phyloP scores from a whole-genome alignment of 2,888 invertebrate genomes.

The Diarsia mendica region DNA sequence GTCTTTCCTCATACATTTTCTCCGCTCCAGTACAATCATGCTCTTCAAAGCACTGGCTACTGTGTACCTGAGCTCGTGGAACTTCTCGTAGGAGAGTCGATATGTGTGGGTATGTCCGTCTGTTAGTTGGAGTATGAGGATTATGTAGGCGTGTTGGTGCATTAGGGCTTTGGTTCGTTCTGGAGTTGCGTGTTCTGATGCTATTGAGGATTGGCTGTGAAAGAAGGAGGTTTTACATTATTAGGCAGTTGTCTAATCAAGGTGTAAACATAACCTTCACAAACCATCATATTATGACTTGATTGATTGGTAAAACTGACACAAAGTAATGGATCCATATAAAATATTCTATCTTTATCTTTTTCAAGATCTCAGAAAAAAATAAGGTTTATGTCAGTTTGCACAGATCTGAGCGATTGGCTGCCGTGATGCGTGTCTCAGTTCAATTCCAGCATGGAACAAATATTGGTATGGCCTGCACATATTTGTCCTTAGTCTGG shows the following conservation, averaged over 20 bases:
- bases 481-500: too few relatives aligned
- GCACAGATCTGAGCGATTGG: too few relatives aligned
- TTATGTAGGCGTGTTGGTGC: conserved; percentile 74
- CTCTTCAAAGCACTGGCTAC: conserved; percentile 83
- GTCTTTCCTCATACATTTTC: conserved; percentile 84
- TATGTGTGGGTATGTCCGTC: conserved; percentile 74
- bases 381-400: too few relatives aligned
- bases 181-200: conserved; percentile 65
- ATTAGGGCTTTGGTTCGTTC: conserved; percentile 74
- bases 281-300: too few relatives aligned
- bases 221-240: neutral
- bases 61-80: conserved; percentile 81
- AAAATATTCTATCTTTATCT: too few relatives aligned
- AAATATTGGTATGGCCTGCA: too few relatives aligned
- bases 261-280: neutral
- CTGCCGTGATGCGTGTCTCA: too few relatives aligned
- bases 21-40: conserved; percentile 81
- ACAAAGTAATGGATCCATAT: too few relatives aligned
- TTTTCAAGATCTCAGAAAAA: too few relatives aligned
- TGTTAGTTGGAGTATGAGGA: conserved; percentile 76
- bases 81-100: conserved; percentile 78
- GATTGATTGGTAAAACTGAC: too few relatives aligned
- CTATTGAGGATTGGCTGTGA: conserved; percentile 79
- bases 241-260: neutral
- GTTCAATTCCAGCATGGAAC: too few relatives aligned